phyloP scores from a whole-genome alignment of 2,888 invertebrate genomes.

The Perizoma flavofasciatum region DNA sequence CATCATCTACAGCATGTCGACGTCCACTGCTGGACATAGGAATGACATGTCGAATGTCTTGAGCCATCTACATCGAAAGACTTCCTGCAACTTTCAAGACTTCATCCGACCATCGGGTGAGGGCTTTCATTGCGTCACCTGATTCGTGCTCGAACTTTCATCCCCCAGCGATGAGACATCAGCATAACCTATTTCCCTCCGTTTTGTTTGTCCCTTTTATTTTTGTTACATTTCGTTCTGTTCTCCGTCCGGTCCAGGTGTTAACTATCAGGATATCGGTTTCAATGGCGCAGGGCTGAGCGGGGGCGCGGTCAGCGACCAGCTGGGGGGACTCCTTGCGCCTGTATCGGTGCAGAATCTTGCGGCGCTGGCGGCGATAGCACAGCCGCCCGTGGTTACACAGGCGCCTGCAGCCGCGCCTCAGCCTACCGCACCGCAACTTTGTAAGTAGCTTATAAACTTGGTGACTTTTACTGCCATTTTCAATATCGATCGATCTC shows the following conservation, averaged over 20 bases:
- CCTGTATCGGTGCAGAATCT: constrained; percentile 96
- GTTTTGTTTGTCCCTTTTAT: constrained; percentile 24
- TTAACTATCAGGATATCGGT: constrained; percentile 81
- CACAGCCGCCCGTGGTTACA: constrained; percentile 83
- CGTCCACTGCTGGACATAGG: too few species aligned
- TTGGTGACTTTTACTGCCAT: constrained; percentile 2
- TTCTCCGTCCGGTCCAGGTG: constrained; percentile 53
- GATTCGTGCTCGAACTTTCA: too few species aligned
- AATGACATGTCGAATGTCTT: too few species aligned
- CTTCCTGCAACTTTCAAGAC: too few species aligned
- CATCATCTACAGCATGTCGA: too few species aligned
- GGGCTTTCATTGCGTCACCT: too few species aligned
- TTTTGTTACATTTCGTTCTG: constrained; percentile 24
- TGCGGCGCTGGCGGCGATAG: constrained; percentile 94
- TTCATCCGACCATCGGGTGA: too few species aligned
- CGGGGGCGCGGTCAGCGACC: constrained; percentile 84
- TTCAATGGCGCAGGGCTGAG: constrained; percentile 81
- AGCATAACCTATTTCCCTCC: constrained; percentile 14
- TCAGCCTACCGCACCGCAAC: constrained; percentile 62
- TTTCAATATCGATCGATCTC: too few species aligned
- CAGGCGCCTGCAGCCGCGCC: constrained; percentile 76
- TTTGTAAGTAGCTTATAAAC: constrained; percentile 66
- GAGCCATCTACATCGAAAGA: too few species aligned
- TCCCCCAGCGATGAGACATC: constrained; percentile 6
- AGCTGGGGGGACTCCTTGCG: constrained; percentile 92